Base-by-base conservation (phyloP, 1,140 invertebrate genomes). In the Brachionus manjavacas region DNA sequence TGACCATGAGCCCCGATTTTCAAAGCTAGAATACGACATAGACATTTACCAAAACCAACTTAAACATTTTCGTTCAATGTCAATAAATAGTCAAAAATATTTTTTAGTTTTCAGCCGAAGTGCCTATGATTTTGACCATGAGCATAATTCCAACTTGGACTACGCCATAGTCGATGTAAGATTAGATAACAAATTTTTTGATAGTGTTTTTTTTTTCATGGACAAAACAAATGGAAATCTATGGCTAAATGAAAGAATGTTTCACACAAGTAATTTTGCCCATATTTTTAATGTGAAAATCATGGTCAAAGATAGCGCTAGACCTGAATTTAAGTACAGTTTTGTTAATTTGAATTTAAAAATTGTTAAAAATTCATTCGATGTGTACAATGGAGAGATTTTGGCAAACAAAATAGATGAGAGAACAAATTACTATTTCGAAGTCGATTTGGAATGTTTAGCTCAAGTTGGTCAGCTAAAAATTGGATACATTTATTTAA, bases 391-490 rank as follows among this genome's bases (percentile, higher is more conserved):
- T 20, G 16, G 16, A 7, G 16, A 35, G 11, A 2, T 1, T 4
- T 46, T 25, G 3, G 8, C 20, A 28, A 49, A 49, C 6, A 11
- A 46, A 23, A 25, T 25, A 12, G 31, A 23, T 3, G 11, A 46
- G 20, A 49, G 2, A 14, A 23, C 25, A 25, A 49, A 46, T 28
- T 76, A n/a, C 6, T 76, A 49, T 49, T 76, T 49, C 11, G 41
- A 76, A 9, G 20, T 28, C 9, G 72, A 76, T 76, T 76, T 76
- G 20, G 72, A 76, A 28, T 76, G 72, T 76, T 25, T 76, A n/a
- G 41, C 20, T 76, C 72, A 76, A 76, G 14, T 76, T 76, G 72
- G 72, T 14, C 72, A 76, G 46, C 23, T 76, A 4, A 76, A 28
- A 2, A 23, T 76, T 76, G 72, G 72, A 20, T 14, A 49, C 12